Evolutionary conservation across 2,113 vertebrate species (phyloP), one percentile per base, ranked within the genome.

Genomic region (Barbus barbus): DNA sequence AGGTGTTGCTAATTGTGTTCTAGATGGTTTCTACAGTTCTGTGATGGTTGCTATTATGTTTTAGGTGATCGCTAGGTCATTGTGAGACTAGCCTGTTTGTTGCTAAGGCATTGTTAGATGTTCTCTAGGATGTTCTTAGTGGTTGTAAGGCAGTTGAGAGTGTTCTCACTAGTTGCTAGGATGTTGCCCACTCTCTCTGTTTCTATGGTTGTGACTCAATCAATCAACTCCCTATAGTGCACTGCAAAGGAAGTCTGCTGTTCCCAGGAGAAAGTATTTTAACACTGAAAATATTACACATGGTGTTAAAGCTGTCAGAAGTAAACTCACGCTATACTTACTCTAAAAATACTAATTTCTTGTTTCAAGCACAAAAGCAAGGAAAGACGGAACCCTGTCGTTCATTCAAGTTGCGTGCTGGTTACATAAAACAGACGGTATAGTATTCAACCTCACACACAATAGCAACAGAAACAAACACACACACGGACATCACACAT

Each of bases 301-400:
- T 16, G 13, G 60, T 31, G 26, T 63, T 63, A 63, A 63, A 63
- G 24, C 24, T 14, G 13, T 63, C 60, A 28, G 8, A 36, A 69
- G 18, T 36, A 38, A 69, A 69, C 31, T 69, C 65, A 18, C 61
- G 38, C 18, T 69, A 38, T n/a, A 36, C 33, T 71, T 22, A 36
- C 31, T 22, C 28, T 69, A 69, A 69, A 33, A 69, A 69, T 22
- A 69, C 0, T 1, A 28, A 65, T 18, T 65, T 69, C 18, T 38
- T 69, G 65, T 33, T 76, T 53, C 9, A 75, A 75, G 46, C 73
- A 75, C 46, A 75, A 75, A 31, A 46, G 3, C 44, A 75, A 53
- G 24, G 28, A 76, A 76, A 53, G 9, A 53, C 0, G 24, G 46
- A 53, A 22, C 48, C 28, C 46, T 48, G 46, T 53, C 9, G 0